Base-by-base conservation (phyloP, 1,140 invertebrate species). In the Hylaeus anthracinus region DNA sequence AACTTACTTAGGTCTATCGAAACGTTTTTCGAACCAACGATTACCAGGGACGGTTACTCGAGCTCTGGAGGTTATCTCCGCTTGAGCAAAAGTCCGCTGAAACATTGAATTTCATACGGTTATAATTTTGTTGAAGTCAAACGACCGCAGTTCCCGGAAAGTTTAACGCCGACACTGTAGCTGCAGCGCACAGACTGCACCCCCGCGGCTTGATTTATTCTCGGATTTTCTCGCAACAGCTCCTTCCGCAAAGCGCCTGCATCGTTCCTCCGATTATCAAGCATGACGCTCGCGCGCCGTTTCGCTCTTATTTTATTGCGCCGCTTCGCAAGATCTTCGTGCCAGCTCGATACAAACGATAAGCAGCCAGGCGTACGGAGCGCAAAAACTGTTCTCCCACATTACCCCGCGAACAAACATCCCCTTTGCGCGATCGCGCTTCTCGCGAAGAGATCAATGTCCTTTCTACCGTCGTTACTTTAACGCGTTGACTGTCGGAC, bases 201-300 rank as follows among this genome's bases (percentile, higher is more conserved):
- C 72, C 70, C 39, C 41, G 39, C 14, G 51, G 72, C 81, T 79
- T 78, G 82, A 84, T 84, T 84, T 84, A 84, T 84, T 82, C 64
- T 65, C 58, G 73, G 79, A 77, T 82, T 82, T 84, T 70, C 82
- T 73, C 72, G 39, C 67, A 26, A 60, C 56, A 37, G 37, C 64
- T 75, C 63, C 15, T 9, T 66, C 14, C 43, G 64, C 65, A 15
- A 41, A 45, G 14, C 45, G 37, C 5, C 63, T 43, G 43, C 56
- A 9, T 1, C n/a, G 14, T 37, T 48, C 26, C 51, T 39, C 65
- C 58, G 12, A 56, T 45, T 61, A 10, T 45, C 14, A 4, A 41
- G 10, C 39, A 37, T 75, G 45, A 4, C 37, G 37, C 61, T 66
- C 74, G 5, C 14, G 66, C 66, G 51, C 26, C 56, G 58, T 58